A percentile compares a stretch with the other conserved stretches of the same genome.
phyloP scores from a whole-genome alignment of 2,797 vertebrate species.

The Urophycis tenuis region DNA sequence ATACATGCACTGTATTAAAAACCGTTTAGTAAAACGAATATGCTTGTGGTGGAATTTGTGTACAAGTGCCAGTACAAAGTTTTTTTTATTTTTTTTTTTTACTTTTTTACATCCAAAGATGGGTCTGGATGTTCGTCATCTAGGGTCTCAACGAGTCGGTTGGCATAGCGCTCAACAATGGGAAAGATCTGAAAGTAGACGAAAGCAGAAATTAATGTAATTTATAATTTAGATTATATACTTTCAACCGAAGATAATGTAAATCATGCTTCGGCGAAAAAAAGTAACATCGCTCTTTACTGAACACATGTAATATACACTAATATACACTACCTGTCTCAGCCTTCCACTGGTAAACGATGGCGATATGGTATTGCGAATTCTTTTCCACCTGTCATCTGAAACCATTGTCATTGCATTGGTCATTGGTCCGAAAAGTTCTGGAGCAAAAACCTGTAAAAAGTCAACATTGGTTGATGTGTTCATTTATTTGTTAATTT shows the following conservation, averaged over 20 bases:
- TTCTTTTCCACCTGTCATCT: conserved; percentile 76
- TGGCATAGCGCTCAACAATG: conserved; percentile 69
- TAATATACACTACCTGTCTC: conserved; percentile 71
- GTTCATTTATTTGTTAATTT: neutral
- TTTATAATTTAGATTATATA: neutral
- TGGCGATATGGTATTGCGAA: conserved; percentile 68
- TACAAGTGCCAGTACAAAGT: neutral
- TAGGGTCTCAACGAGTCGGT: conserved; percentile 69
- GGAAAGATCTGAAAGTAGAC: conserved; percentile 70
- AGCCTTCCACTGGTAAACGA: conserved; percentile 76
- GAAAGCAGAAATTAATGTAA: neutral
- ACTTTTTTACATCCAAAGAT: conserved; percentile 70
- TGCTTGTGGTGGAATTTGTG: neutral
- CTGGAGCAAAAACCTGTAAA: conserved; percentile 27
- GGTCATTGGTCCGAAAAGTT: conserved; percentile 40
- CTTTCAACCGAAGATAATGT: neutral
- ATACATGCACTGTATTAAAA: neutral
- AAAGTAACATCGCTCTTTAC: neutral
- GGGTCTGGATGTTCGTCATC: conserved; percentile 53
- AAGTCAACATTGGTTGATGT: conserved; percentile 1
- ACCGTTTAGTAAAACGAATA: neutral
- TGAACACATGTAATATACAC: neutral
- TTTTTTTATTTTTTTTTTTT: conserved; percentile 17
- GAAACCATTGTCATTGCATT: conserved; percentile 49
- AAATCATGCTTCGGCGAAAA: neutral